Conservation (phyloP, 64 coral and sea anemone genomes). For the Montipora sp. region DNA sequence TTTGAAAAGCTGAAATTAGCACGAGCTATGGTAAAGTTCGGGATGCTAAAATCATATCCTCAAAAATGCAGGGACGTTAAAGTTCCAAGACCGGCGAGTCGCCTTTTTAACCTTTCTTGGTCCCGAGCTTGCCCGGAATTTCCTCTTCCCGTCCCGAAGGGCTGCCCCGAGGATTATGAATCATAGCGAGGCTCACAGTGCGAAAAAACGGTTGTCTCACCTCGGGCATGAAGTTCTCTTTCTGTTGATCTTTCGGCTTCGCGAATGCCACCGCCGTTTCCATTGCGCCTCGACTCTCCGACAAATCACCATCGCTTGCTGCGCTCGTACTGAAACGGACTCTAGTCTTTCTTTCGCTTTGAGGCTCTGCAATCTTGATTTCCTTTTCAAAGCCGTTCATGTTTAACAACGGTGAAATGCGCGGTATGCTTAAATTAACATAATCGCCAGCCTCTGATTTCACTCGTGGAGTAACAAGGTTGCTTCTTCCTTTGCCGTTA, state of each 20-base stretch:
- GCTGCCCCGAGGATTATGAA: too few relatives aligned
- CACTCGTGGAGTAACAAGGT: neutral
- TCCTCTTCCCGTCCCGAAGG: too few relatives aligned
- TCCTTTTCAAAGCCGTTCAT: neutral
- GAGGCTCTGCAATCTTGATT: neutral
- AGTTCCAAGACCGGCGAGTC: too few relatives aligned
- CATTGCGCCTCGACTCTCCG: neutral
- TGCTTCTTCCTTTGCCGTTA: neutral
- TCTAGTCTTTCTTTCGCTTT: neutral
- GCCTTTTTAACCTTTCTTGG: too few relatives aligned
- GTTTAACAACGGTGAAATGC: slow-evolving; percentile 10
- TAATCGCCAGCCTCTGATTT: neutral
- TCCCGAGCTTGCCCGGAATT: too few relatives aligned
- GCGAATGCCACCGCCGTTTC: neutral
- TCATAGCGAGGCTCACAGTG: too few relatives aligned
- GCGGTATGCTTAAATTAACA: neutral
- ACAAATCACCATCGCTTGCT: neutral
- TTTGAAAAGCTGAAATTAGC: too few relatives aligned
- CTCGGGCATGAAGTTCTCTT: slow-evolving; percentile 21
- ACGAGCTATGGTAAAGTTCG: too few relatives aligned
- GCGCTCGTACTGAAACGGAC: neutral
- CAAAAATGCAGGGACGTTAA: too few relatives aligned
- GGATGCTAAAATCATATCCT: too few relatives aligned
- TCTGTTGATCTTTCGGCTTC: neutral
- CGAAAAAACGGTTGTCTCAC: neutral